These are phyloP conservation scores for Spilarctia lutea DNA, from an alignment of 2,888 invertebrate species.

Conservation along the genomic window DNA sequence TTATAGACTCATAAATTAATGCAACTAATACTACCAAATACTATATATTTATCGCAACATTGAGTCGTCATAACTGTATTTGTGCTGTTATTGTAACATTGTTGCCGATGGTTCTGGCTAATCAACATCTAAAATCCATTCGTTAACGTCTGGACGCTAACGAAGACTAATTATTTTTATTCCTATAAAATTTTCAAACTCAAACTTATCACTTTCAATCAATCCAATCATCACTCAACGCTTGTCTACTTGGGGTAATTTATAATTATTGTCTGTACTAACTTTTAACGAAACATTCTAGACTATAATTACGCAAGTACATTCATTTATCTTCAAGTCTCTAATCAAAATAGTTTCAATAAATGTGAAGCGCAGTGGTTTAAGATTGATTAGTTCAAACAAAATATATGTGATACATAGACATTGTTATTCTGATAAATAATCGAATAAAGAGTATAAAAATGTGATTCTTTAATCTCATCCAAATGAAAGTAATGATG, in stretches of 20 bases:
- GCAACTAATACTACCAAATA: too few species aligned
- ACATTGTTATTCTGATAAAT: too few species aligned
- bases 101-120: background rate
- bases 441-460: too few species aligned
- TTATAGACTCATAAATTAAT: too few species aligned
- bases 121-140: background rate
- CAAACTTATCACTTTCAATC: background rate
- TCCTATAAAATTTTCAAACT: background rate
- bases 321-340: background rate
- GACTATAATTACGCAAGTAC: background rate
- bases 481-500: too few species aligned
- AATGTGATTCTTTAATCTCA: too few species aligned
- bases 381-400: background rate
- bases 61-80: background rate
- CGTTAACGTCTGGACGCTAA: conserved; percentile 1
- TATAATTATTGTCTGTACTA: background rate
- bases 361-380: background rate
- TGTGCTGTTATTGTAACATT: background rate
- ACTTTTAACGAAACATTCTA: background rate
- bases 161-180: background rate
- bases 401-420: background rate
- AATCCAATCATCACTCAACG: background rate
- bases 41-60: background rate
- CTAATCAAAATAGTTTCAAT: background rate
- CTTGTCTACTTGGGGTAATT: background rate